Evolutionary conservation across 2,797 vertebrate genomes (phyloP).

Genomic region (Girardinus metallicus): DNA sequence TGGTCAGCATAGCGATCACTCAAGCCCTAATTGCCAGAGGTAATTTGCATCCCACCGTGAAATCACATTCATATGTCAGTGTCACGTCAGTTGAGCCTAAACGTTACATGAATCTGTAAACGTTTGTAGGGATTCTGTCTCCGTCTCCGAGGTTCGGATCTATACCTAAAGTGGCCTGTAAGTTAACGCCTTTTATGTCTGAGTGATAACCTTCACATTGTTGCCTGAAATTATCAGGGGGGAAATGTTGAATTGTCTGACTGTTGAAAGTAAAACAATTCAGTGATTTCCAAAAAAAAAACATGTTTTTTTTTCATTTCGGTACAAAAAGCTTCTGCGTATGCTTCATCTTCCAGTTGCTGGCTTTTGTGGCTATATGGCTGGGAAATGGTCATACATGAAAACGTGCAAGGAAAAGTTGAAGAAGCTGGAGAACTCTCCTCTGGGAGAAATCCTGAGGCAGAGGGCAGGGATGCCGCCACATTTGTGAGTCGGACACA

Average conservation of each 20-base stretch:
- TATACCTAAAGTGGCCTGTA: conserved; percentile 76
- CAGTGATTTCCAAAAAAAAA: background rate
- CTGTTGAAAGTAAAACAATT: background rate
- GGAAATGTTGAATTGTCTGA: background rate
- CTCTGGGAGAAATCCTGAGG: conserved; percentile 87
- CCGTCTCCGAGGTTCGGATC: conserved; percentile 70
- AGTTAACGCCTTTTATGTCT: conserved; percentile 48
- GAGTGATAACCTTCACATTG: background rate
- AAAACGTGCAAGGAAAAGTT: conserved; percentile 91
- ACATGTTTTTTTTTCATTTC: background rate
- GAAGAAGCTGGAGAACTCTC: conserved; percentile 88
- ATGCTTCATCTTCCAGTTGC: conserved; percentile 63
- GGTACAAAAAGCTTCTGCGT: background rate
- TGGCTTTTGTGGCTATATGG: conserved; percentile 82
- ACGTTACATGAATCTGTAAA: conserved; percentile 7
- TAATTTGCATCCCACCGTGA: conserved; percentile 29
- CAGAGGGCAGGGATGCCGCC: conserved; percentile 70
- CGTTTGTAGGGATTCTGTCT: conserved; percentile 61
- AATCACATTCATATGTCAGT: background rate
- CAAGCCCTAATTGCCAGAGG: conserved; percentile 73
- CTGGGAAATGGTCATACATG: conserved; percentile 91
- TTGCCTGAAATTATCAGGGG: background rate
- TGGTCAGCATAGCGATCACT: conserved; percentile 68
- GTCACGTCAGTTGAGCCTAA: background rate
- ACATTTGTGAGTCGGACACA: conserved; percentile 76